Evolutionary conservation across 2,797 vertebrate species (phyloP).

Genomic region (Macrochelys suwanniensis): DNA sequence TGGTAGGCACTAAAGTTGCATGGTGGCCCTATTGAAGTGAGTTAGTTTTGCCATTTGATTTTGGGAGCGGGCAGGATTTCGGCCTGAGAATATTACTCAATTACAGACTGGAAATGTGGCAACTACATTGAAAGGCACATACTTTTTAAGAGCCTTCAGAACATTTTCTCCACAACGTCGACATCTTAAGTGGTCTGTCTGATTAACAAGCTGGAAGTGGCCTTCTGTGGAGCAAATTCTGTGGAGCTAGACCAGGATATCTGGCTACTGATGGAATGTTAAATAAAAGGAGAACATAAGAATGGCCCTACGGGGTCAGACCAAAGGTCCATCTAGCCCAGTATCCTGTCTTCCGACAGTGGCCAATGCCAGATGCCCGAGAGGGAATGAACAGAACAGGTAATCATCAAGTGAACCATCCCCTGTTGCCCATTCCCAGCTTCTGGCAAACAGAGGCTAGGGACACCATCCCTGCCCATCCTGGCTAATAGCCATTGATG

Average conservation of each 20-base stretch:
- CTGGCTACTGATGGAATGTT: not conserved
- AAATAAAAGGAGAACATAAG: not conserved
- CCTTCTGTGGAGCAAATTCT: not conserved
- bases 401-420: no score
- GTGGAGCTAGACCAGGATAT: not conserved
- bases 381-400: no score
- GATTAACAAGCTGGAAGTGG: not conserved
- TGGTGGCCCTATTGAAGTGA: not conserved
- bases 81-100: not conserved
- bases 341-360: no score
- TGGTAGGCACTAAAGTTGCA: not conserved
- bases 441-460: no score
- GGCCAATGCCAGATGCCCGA: no score
- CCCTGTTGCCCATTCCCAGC: no score
- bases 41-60: not conserved
- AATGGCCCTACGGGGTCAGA: no score
- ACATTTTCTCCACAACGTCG: not conserved
- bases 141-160: conserved; percentile 8
- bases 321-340: no score
- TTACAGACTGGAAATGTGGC: not conserved
- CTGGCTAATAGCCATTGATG: no score
- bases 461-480: no score
- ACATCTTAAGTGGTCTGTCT: not conserved
- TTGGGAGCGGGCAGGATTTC: not conserved
- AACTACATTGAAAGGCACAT: not conserved